These are phyloP conservation scores for Helleia helle DNA, from an alignment of 2,888 invertebrate species.

Conservation along the genomic window DNA sequence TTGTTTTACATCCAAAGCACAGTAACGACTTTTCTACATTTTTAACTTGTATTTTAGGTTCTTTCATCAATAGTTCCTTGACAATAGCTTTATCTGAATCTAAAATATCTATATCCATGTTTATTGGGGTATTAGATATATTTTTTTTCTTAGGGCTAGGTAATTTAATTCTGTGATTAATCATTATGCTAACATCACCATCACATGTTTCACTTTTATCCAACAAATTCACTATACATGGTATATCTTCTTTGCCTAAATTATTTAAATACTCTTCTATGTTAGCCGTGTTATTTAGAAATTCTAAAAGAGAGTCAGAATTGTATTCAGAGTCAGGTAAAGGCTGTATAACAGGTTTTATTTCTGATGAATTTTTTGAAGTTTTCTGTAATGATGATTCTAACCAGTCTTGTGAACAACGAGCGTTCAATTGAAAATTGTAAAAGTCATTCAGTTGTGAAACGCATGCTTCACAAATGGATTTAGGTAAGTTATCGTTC, in stretches of 20 bases:
- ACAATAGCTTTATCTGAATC: constrained; percentile 55
- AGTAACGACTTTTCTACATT: constrained; percentile 32
- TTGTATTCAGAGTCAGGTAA: constrained; percentile 64
- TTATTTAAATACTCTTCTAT: constrained; percentile 61
- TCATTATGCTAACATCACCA: constrained; percentile 27
- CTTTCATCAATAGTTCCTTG: constrained; percentile 47
- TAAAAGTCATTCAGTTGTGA: constrained; percentile 55
- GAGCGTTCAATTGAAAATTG: constrained; percentile 58
- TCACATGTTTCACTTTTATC: constrained; percentile 49
- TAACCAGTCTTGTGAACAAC: constrained; percentile 62
- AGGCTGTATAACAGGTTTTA: constrained; percentile 54
- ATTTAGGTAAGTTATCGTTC: constrained; percentile 49
- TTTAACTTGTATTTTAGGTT: constrained; percentile 33
- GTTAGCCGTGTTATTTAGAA: constrained; percentile 60
- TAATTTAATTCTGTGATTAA: constrained; percentile 35
- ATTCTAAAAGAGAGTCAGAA: constrained; percentile 61
- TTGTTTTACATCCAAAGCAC: constrained; percentile 54
- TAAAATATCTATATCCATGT: constrained; percentile 54
- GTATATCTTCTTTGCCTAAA: constrained; percentile 62
- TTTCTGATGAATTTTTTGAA: constrained; percentile 39
- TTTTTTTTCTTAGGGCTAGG: constrained; percentile 51
- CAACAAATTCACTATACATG: constrained; percentile 56
- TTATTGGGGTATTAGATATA: constrained; percentile 25
- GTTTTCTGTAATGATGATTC: constrained; percentile 44
- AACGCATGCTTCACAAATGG: constrained; percentile 51